These are phyloP conservation scores for Mormyrus lacerda DNA, from an alignment of 2,113 vertebrate species.

Conservation along the genomic window DNA sequence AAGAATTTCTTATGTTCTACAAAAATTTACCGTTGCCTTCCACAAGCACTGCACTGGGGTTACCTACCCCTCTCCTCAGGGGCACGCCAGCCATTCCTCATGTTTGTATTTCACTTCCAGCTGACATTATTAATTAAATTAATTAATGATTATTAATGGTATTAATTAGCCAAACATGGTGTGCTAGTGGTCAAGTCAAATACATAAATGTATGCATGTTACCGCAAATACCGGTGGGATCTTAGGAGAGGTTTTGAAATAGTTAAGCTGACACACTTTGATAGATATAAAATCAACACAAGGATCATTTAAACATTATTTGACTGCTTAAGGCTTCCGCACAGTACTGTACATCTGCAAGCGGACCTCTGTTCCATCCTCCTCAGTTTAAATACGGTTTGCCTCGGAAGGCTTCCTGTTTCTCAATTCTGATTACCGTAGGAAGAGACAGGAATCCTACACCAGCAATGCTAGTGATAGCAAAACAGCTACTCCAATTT, in stretches of 20 bases:
- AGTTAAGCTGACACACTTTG: neutral
- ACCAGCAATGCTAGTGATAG: neutral
- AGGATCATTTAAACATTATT: neutral
- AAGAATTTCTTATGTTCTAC: neutral
- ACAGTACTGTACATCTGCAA: neutral
- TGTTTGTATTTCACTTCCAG: neutral
- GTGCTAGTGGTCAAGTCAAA: neutral
- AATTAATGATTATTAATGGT: neutral
- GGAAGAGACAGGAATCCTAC: neutral
- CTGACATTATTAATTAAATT: neutral
- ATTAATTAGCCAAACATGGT: neutral
- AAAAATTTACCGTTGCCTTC: neutral
- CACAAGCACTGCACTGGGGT: neutral
- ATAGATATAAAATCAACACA: neutral
- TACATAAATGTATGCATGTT: neutral
- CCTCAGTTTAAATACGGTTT: neutral
- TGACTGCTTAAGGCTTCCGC: neutral
- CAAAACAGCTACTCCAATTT: conserved; percentile 1
- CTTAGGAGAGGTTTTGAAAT: neutral
- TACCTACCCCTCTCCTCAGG: neutral
- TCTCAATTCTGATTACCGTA: conserved; percentile 2
- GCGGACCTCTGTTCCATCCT: neutral
- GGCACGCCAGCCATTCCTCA: neutral
- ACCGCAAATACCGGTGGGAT: neutral
- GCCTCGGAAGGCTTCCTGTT: neutral